Percentiles rank a stretch among this genome's conserved stretches.
These are phyloP conservation scores for Gymnoscopelus microlampas DNA, from an alignment of 2,797 vertebrate species.

Conservation along the genomic window DNA sequence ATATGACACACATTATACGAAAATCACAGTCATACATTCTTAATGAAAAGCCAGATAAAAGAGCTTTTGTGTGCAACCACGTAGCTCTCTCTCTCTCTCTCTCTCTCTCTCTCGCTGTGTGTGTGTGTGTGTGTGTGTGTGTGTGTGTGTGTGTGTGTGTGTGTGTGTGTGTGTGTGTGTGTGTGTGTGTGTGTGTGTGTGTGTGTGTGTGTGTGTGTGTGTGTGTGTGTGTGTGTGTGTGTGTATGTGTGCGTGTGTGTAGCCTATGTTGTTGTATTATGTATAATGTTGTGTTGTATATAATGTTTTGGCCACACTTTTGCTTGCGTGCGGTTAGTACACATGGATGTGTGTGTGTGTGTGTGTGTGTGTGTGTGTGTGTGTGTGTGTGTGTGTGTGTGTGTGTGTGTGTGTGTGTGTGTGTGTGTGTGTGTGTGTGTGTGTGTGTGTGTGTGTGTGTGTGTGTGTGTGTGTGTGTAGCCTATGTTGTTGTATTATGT, in stretches of 20 bases:
- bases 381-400: not conserved
- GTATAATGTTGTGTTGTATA: too few relatives aligned
- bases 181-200: conserved; percentile 15
- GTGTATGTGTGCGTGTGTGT: too few relatives aligned
- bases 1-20: conserved; percentile 82
- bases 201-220: conserved; percentile 10
- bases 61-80: conserved; percentile 51
- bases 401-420: not conserved
- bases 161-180: not conserved
- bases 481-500: too few relatives aligned
- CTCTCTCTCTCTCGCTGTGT: too few relatives aligned
- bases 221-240: conserved; percentile 28
- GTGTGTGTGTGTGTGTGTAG: too few relatives aligned
- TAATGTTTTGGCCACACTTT: too few relatives aligned
- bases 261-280: too few relatives aligned
- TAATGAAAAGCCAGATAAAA: conserved; percentile 75
- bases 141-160: not conserved
- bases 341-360: not conserved
- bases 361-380: not conserved
- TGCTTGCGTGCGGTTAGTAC: too few relatives aligned
- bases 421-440: conserved; percentile 15
- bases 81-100: conserved; percentile 34
- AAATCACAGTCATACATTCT: conserved; percentile 82
- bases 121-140: not conserved
- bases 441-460: conserved; percentile 10